Percentiles rank a stretch among this genome's conserved stretches.
phyloP scores from a whole-genome alignment of 1,140 invertebrate species.

The Euwallacea similis region DNA sequence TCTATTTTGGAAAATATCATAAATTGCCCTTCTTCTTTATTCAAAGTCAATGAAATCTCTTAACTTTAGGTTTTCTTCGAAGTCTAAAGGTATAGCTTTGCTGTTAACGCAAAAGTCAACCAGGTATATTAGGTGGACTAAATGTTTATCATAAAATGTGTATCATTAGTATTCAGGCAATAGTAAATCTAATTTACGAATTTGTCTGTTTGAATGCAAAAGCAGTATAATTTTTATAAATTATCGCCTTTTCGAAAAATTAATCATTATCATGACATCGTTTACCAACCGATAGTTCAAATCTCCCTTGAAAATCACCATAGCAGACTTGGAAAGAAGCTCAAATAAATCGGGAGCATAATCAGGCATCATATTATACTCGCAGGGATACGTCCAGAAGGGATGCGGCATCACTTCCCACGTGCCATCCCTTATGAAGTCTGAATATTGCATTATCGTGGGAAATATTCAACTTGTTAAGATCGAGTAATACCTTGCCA shows the following conservation, averaged over 20 bases:
- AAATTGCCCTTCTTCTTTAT: too few relatives aligned
- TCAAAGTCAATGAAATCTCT: too few relatives aligned
- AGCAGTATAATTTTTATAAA: not conserved
- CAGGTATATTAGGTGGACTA: too few relatives aligned
- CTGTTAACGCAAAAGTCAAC: too few relatives aligned
- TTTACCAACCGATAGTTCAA: conserved; percentile 74
- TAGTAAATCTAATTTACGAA: not conserved
- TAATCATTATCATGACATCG: not conserved
- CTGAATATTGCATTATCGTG: not conserved
- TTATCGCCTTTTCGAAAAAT: conserved; percentile 4
- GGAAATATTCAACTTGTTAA: not conserved
- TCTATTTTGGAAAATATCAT: too few relatives aligned
- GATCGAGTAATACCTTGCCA: conserved; percentile 53
- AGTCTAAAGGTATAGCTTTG: too few relatives aligned
- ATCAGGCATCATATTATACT: conserved; percentile 77
- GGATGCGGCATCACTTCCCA: conserved; percentile 61
- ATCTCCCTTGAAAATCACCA: conserved; percentile 94
- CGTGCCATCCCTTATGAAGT: conserved; percentile 58
- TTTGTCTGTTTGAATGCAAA: not conserved
- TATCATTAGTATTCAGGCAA: not conserved
- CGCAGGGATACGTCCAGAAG: conserved; percentile 88
- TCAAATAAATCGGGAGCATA: conserved; percentile 70
- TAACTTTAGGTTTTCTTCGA: too few relatives aligned
- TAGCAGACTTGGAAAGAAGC: conserved; percentile 67
- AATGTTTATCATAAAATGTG: not conserved